phyloP scores from a whole-genome alignment of 30 jellyfish, hydroid and myxozoan genomes.

The Aurelia sp. region DNA sequence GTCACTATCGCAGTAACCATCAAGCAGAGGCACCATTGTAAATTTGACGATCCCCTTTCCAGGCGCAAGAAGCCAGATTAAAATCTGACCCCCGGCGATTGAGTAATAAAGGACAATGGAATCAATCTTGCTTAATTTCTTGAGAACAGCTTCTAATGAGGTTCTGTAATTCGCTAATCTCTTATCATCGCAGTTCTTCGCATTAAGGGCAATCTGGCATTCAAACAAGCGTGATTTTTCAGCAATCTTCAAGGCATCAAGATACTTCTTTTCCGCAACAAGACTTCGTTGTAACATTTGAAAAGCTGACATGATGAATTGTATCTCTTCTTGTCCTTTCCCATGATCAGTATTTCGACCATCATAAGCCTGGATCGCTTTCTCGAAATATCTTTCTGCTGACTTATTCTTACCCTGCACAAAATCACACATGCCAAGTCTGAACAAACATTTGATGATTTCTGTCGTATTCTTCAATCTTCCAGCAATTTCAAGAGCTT shows the following conservation, averaged over 20 bases:
- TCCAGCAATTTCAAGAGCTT: constrained; percentile 66
- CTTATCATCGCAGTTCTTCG: constrained; percentile 6
- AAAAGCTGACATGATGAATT: constrained; percentile 76
- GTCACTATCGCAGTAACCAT: constrained; percentile 75
- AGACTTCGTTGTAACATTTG: constrained; percentile 85
- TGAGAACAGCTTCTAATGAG: constrained; percentile 37
- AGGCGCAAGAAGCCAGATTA: constrained; percentile 88
- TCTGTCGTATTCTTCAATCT: constrained; percentile 37
- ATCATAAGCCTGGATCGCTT: constrained; percentile 5
- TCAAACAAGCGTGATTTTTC: constrained; percentile 76
- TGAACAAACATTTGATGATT: constrained; percentile 49
- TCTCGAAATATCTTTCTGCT: constrained; percentile 70
- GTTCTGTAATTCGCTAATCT: constrained; percentile 3
- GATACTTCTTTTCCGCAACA: constrained; percentile 30
- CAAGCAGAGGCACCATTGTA: constrained; percentile 75
- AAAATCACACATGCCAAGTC: constrained; percentile 82
- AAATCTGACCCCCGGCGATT: constrained; percentile 84
- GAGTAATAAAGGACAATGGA: constrained; percentile 75
- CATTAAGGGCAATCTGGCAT: constrained; percentile 27
- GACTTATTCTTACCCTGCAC: constrained; percentile 53
- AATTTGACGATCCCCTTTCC: constrained; percentile 87
- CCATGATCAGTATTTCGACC: neutral
- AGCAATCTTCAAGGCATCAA: constrained; percentile 87
- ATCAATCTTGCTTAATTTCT: constrained; percentile 53
- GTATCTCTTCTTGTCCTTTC: constrained; percentile 8